Evolutionary conservation across 2,888 invertebrate species (phyloP).

Genomic region (Drosophila subquinaria): DNA sequence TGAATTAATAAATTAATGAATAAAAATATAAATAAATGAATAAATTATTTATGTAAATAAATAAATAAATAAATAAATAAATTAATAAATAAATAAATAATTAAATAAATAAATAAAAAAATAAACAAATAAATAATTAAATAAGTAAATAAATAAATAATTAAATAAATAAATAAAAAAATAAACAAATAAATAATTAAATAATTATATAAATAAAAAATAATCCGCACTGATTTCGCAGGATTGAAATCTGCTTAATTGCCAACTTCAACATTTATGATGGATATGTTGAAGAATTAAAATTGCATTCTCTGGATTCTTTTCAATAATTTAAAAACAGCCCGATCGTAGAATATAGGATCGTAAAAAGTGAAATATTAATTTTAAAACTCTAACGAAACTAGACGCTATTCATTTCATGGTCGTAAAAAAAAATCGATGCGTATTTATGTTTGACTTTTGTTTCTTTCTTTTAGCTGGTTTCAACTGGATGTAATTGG

Average conservation of each 20-base stretch:
- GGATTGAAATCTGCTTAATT: background rate
- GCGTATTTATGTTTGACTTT: constrained; percentile 62
- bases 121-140: no score
- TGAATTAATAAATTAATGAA: no score
- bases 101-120: no score
- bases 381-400: constrained; percentile 46
- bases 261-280: background rate
- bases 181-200: no score
- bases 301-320: background rate
- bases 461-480: constrained; percentile 53
- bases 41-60: no score
- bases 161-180: no score
- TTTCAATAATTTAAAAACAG: background rate
- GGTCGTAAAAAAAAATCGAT: constrained; percentile 67
- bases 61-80: no score
- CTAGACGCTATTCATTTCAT: constrained; percentile 70
- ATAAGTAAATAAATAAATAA: no score
- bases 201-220: no score
- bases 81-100: no score
- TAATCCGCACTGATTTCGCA: no score
- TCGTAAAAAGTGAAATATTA: constrained; percentile 60
- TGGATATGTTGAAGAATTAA: background rate
- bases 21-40: no score
- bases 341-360: constrained; percentile 24
- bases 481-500: constrained; percentile 67